Base-by-base conservation (phyloP, 1,140 invertebrate genomes). In the Tetragnatha versicolor region DNA sequence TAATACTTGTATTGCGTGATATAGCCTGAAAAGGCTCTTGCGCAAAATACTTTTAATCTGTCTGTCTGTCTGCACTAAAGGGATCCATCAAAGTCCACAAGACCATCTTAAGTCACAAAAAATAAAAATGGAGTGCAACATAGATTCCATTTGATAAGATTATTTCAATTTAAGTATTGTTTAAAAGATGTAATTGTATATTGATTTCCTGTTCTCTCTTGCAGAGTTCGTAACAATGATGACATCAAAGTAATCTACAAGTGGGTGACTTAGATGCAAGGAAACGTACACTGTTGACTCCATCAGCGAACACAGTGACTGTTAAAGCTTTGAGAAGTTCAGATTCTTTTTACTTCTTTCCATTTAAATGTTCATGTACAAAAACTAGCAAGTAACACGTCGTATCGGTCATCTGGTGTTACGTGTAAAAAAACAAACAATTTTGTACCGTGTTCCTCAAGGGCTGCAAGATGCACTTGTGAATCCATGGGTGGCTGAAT, bases 141-240 rank as follows among this genome's bases (percentile, higher is more conserved):
- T n/a, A n/a, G n/a, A n/a, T n/a, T n/a, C n/a, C n/a, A n/a, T n/a
- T n/a, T n/a, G n/a, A n/a, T n/a, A n/a, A n/a, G n/a, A n/a, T n/a
- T n/a, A n/a, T n/a, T n/a, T n/a, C n/a, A n/a, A n/a, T n/a, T n/a
- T n/a, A n/a, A n/a, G n/a, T n/a, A n/a, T n/a, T n/a, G n/a, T n/a
- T n/a, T n/a, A n/a, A n/a, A n/a, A n/a, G n/a, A n/a, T n/a, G n/a
- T n/a, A n/a, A n/a, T n/a, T n/a, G n/a, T n/a, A n/a, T n/a, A n/a
- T n/a, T n/a, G n/a, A n/a, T n/a, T n/a, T n/a, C n/a, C n/a, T n/a
- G n/a, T 39, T 60, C 89, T 88, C 85, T 92, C 93, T 58, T 63
- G 10, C 91, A 96, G 94, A 97, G 91, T 97, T 97, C 89, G 94
- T 97, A 89, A 97, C 94, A 90, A 97, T 97, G 94, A 97, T 97